Conservation (phyloP, 2,113 vertebrate genomes). For the Bubalus kerabau region DNA sequence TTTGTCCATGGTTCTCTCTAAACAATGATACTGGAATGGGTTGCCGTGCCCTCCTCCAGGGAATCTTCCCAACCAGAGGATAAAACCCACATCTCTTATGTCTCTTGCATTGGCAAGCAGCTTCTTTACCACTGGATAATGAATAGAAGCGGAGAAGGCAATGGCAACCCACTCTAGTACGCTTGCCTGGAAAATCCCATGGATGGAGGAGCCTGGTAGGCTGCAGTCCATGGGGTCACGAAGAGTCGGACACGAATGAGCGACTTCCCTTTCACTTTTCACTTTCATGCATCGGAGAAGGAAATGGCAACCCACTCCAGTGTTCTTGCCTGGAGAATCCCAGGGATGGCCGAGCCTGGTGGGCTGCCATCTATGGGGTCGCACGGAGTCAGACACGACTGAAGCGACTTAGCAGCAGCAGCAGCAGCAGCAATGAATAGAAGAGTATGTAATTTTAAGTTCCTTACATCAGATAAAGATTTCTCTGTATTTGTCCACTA, state of each 20-base stretch:
- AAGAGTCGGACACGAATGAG: too few relatives aligned
- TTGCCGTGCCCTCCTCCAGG: not conserved
- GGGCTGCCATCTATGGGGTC: too few relatives aligned
- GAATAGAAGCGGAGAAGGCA: not conserved
- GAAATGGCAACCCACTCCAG: too few relatives aligned
- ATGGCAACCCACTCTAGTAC: too few relatives aligned
- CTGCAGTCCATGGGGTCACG: too few relatives aligned
- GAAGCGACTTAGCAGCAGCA: too few relatives aligned
- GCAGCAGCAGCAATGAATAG: not conserved
- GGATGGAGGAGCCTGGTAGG: too few relatives aligned
- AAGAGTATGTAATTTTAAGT: not conserved
- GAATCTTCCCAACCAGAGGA: not conserved
- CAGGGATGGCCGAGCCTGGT: fast-evolving
- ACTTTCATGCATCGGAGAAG: too few relatives aligned
- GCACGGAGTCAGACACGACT: fast-evolving
- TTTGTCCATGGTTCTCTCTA: not conserved
- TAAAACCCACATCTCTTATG: not conserved
- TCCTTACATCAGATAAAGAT: not conserved
- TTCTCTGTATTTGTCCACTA: not conserved
- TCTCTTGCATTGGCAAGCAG: not conserved
- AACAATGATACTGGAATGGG: not conserved
- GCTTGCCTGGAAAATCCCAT: too few relatives aligned
- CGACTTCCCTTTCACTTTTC: too few relatives aligned
- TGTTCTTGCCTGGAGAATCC: too few relatives aligned
- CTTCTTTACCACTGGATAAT: not conserved